Base-by-base conservation (phyloP, 2,797 vertebrate genomes). In the Sebastes oblongus region DNA sequence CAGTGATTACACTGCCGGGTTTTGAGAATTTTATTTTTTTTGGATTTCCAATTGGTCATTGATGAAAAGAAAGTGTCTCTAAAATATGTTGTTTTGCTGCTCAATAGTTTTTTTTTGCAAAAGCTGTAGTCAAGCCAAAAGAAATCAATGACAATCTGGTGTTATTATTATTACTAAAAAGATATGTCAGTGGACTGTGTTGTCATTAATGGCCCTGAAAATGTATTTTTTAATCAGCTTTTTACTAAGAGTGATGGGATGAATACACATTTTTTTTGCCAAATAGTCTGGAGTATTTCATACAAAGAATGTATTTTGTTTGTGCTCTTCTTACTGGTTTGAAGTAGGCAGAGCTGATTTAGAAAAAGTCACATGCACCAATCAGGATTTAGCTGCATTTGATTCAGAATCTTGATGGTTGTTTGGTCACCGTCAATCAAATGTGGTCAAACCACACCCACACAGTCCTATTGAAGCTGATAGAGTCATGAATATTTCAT, bases 1-100 rank as follows among this genome's bases (percentile, higher is more conserved):
- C 69, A 30, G 81, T 76, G 66, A 73, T 76, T 78, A 62, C 54
- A 55, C 42, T 24, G 65, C 56, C 16, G 56, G 32, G 6, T 72
- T 74, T 52, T 36, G 6, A 52, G 5, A 12, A 30, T 36, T 79
- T 56, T n/a, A 42, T 59, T n/a, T 62, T 29, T 72, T 68, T 66
- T 4, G n/a, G 55, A 50, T 79, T 32, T 69, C 69, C 14, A 76
- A 82, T 75, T 39, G 12, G n/a, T 27, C 10, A 6, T 13, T 46
- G 16, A 76, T 66, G 30, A 74, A 66, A 50, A 18, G 8, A 58
- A 78, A 59, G 24, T 10, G 42, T 71, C 32, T 50, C 8, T 55
- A 22, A 67, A 68, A 72, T 42, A n/a, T 65, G 3, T 72, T 77
- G 60, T 66, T 52, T 72, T 58, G 27, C 29, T 42, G 24, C 16